phyloP scores from a whole-genome alignment of 1,140 invertebrate species.

The Conopomorpha cramerella region DNA sequence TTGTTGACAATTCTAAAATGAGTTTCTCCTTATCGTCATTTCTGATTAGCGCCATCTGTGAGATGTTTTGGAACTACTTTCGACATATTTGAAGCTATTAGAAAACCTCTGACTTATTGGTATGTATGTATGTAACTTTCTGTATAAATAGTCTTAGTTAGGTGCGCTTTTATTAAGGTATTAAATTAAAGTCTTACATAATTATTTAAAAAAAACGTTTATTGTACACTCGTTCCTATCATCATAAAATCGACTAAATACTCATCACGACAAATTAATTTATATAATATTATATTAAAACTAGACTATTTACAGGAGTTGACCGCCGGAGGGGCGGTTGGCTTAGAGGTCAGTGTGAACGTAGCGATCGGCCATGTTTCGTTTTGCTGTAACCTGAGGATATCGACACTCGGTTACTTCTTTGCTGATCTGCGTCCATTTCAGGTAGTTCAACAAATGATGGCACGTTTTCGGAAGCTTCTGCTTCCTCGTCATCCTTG shows the following conservation, averaged over 20 bases:
- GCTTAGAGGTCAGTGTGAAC: conserved; percentile 26
- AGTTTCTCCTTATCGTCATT: no score
- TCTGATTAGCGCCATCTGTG: no score
- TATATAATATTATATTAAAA: conserved; percentile 43
- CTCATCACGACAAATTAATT: conserved; percentile 45
- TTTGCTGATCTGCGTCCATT: conserved; percentile 32
- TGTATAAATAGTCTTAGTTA: no score
- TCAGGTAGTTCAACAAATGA: conserved; percentile 48
- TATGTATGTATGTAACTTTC: no score
- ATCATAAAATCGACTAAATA: conserved; percentile 36
- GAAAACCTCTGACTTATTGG: no score
- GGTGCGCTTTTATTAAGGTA: no score
- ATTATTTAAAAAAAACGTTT: conserved; percentile 19
- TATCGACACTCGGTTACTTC: conserved; percentile 47
- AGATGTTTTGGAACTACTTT: no score
- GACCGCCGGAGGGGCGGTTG: conserved; percentile 14
- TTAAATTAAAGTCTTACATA: conserved; percentile 1
- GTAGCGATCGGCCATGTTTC: conserved; percentile 48
- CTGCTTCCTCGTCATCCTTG: conserved; percentile 30
- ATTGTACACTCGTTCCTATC: conserved; percentile 49
- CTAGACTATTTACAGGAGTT: conserved; percentile 52
- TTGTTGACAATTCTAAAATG: no score
- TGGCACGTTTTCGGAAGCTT: conserved; percentile 49
- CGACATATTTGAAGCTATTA: no score
- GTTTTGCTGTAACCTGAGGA: conserved; percentile 61